phyloP scores from a whole-genome alignment of 2,113 vertebrate species.

The Equus przewalskii region DNA sequence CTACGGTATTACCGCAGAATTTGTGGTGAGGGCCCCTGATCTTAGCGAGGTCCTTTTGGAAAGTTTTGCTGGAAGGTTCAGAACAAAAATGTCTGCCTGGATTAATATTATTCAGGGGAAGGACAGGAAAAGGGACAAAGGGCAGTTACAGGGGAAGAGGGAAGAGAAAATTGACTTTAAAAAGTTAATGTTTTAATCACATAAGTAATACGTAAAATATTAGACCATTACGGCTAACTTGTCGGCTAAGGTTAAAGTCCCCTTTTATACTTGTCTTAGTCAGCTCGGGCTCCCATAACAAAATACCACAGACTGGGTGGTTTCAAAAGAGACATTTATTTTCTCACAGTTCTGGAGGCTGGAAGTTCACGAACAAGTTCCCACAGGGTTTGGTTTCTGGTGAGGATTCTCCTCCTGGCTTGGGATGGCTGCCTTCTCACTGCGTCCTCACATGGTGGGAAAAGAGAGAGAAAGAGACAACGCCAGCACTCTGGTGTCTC shows the following conservation, averaged over 20 bases:
- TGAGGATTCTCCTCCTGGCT: not conserved
- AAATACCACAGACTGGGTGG: not conserved
- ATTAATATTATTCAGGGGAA: not conserved
- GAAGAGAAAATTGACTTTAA: not conserved
- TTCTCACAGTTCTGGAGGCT: not conserved
- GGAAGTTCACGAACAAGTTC: not conserved
- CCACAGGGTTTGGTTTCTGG: not conserved
- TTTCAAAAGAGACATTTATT: not conserved
- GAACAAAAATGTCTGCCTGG: not conserved
- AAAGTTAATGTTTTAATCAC: not conserved
- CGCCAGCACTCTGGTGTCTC: not conserved
- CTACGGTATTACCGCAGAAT: not conserved
- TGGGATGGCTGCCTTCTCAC: not conserved
- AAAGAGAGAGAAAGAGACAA: not conserved
- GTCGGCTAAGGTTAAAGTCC: not conserved
- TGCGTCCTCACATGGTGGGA: not conserved
- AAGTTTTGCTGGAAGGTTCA: not conserved
- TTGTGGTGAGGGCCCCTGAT: not conserved
- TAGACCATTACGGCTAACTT: not conserved
- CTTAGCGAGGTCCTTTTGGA: not conserved
- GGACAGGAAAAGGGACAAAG: not conserved
- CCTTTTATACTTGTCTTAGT: not conserved
- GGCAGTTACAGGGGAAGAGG: not conserved
- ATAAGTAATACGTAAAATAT: not conserved
- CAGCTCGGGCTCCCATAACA: not conserved